Base-by-base conservation (phyloP, 35 echinoderm and acorn worm species). In the Apostichopus californicus region DNA sequence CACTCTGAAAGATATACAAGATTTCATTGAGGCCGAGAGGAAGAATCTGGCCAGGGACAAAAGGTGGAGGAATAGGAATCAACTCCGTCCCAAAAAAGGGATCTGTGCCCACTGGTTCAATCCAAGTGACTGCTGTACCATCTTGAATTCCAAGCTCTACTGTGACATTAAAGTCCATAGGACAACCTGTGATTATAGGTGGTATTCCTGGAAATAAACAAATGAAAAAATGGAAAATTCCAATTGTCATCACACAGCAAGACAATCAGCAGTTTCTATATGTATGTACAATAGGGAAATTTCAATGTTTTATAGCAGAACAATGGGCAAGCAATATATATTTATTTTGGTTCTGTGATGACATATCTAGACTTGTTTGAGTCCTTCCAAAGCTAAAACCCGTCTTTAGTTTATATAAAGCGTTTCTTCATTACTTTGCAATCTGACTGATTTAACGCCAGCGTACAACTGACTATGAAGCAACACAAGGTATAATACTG, bases 141-240 rank as follows among this genome's bases (percentile, higher is more conserved):
- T 17, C 17, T 20, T 7, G 7, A 23, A 24, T 53, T 73, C 86
- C 86, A 11, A 89, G 28, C 22, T 89, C 86, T 28, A 64, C 25
- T 1, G 10, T 89, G 5, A 25, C 86, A 54, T 0, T 89, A 7
- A 89, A 68, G 18, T 89, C 63, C 6, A 1, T 24, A 20, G 86
- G 86, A 21, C 86, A 89, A 5, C 86, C 86, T 9, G 25, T 71
- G 14, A 89, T 25, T 12, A 65, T 89, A n/a, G 86, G 86, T 13
- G 86, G 68, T 22, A 72, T 21, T 26, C 21, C 86, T 89, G 55
- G 34, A 52, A 2, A 53, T n/a, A 18, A 23, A 82, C 10, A 18
- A 82, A 82, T 8, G 8, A 57, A 55, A 73, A 6, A 4, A n/a
- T 73, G 71, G 5, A 73, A 17, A 73, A 73, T 1, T 3, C 13